Conservation (phyloP, 2,888 invertebrate genomes). For the Leucoptera coffeella region DNA sequence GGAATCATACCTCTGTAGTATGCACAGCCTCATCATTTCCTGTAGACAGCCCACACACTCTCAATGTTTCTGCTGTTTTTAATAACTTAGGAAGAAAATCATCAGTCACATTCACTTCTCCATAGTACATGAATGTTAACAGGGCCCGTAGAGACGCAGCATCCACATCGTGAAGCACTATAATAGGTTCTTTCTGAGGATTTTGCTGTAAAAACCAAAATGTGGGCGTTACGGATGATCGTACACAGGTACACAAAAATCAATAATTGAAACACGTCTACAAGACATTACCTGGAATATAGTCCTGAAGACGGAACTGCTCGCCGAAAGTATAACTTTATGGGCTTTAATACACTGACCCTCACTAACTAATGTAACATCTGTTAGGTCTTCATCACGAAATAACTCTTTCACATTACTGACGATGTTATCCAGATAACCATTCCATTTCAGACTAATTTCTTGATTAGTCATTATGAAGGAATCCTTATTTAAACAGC, state of each 20-base stretch:
- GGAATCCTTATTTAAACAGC: too few species aligned
- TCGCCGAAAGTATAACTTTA: constrained; percentile 62
- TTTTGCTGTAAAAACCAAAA: constrained; percentile 55
- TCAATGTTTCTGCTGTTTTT: constrained; percentile 62
- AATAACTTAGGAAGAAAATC: constrained; percentile 61
- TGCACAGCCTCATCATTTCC: constrained; percentile 31
- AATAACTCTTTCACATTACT: constrained; percentile 58
- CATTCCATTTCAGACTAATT: constrained; percentile 66
- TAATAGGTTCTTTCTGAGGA: constrained; percentile 68
- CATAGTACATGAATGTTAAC: constrained; percentile 67
- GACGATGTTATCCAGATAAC: constrained; percentile 59
- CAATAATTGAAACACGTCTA: neutral
- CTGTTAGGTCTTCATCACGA: constrained; percentile 60
- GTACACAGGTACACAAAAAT: constrained; percentile 1
- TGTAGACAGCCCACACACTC: constrained; percentile 64
- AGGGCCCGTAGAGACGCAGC: constrained; percentile 59
- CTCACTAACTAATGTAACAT: constrained; percentile 62
- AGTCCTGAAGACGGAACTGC: constrained; percentile 59
- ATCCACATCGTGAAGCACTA: constrained; percentile 67
- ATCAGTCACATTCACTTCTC: constrained; percentile 67
- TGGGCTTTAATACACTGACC: constrained; percentile 62
- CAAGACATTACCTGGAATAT: constrained; percentile 50
- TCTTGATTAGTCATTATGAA: constrained; percentile 51
- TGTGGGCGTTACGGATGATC: constrained; percentile 24
- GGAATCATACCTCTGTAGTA: constrained; percentile 35